These are phyloP conservation scores for Apotomis turbidana DNA, from an alignment of 2,888 invertebrate genomes.

Conservation along the genomic window DNA sequence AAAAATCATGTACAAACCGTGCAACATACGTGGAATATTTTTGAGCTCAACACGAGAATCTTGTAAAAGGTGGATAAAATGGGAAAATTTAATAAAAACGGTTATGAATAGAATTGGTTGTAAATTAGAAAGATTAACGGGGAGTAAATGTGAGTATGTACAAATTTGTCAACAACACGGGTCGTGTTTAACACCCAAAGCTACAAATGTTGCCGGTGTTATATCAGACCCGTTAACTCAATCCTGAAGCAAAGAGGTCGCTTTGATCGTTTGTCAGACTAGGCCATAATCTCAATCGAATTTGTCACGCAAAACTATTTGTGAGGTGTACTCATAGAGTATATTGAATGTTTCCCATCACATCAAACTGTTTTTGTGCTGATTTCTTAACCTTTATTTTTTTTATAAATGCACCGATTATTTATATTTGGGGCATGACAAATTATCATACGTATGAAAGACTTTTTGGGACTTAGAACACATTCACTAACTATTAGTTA, in stretches of 20 bases:
- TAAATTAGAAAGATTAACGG: background rate
- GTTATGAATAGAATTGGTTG: no score
- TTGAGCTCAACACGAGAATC: slow-evolving; percentile 21
- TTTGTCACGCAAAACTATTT: background rate
- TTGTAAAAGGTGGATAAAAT: slow-evolving; percentile 7
- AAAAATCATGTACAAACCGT: slow-evolving; percentile 20
- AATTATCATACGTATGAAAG: background rate
- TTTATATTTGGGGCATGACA: background rate
- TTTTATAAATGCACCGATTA: background rate
- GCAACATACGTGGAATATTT: slow-evolving; percentile 20
- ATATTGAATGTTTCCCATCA: no score
- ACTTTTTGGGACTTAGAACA: slow-evolving; percentile 32
- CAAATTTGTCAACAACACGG: background rate
- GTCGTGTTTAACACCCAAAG: no score
- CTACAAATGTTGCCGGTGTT: background rate
- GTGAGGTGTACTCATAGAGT: background rate
- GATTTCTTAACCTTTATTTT: background rate
- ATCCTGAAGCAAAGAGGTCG: no score
- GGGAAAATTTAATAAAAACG: background rate
- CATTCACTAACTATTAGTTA: slow-evolving; percentile 17
- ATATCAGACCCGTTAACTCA: background rate
- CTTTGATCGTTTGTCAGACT: background rate
- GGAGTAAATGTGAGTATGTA: background rate
- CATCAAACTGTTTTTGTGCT: background rate
- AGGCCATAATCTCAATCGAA: background rate